Percentiles rank a stretch among this genome's conserved stretches.
Evolutionary conservation across 2,888 invertebrate species (phyloP).

Genomic region (Carpatolechia fugitivella): DNA sequence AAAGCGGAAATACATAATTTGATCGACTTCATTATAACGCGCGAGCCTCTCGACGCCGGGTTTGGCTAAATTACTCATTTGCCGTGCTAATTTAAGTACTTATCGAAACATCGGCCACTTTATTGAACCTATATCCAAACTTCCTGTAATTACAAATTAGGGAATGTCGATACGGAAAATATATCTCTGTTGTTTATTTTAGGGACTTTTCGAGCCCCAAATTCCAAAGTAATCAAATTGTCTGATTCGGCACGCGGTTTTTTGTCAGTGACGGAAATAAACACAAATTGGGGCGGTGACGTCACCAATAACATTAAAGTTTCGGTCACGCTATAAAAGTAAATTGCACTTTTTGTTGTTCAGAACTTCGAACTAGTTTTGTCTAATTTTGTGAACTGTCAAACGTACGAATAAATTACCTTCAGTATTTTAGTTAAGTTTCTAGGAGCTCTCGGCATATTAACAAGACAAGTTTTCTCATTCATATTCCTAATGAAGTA

Average conservation of each 20-base stretch:
- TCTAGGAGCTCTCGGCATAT: neutral
- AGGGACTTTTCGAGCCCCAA: neutral
- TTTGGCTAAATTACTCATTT: slow-evolving; percentile 12
- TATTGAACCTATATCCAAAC: slow-evolving; percentile 4
- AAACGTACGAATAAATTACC: neutral
- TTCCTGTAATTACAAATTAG: slow-evolving; percentile 17
- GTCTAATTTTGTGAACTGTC: slow-evolving; percentile 59
- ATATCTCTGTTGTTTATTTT: neutral
- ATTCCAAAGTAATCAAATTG: neutral
- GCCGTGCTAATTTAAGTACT: slow-evolving; percentile 1
- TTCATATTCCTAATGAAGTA: too few species aligned
- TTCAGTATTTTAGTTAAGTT: neutral
- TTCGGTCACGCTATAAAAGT: slow-evolving; percentile 61
- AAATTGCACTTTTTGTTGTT: slow-evolving; percentile 60
- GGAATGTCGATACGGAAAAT: slow-evolving; percentile 11
- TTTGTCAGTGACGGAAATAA: neutral
- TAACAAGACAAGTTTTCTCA: too few species aligned
- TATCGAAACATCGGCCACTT: neutral
- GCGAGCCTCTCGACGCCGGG: neutral
- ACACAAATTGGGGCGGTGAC: slow-evolving; percentile 1
- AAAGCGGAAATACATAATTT: slow-evolving; percentile 20
- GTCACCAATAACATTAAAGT: slow-evolving; percentile 49
- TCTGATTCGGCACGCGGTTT: neutral
- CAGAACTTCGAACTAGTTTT: slow-evolving; percentile 41
- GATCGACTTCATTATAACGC: slow-evolving; percentile 15